Base-by-base conservation (phyloP, 2,113 vertebrate genomes). In the Neolamprologus caudopunctatus region DNA sequence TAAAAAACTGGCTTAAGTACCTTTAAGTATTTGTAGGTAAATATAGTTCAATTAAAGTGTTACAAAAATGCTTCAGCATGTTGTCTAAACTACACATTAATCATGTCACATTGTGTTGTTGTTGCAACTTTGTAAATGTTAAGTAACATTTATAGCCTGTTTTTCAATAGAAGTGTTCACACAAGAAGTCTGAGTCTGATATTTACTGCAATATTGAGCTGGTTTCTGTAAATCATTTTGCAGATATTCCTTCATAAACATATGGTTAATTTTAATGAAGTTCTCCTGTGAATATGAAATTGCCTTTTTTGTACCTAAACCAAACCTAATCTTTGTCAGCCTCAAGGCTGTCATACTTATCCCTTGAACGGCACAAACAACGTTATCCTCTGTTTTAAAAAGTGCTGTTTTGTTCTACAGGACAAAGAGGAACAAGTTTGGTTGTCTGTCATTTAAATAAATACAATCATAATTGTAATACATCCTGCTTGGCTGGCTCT, bases 401-500 rank as follows among this genome's bases (percentile, higher is more conserved):
- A 51, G 10, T 13, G 17, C 24, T 50, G 8, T 50, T 17, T 50
- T 78, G 10, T 78, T 78, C 26, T n/a, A 7, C 2, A 11, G 24
- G 16, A 78, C 71, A 50, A 50, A 45, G 21, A 68, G 13, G 6
- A 66, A 37, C 28, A 53, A 68, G 61, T 68, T 68, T 68, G 63
- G 33, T 45, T 28, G 40, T 73, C 28, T 73, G 42, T 14, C 40
- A 47, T 73, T 17, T 78, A 19, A 78, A 78, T 50, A 13, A 78
- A n/a, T 31, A 19, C 2, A 50, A 28, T 47, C 9, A 0, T 19
- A 50, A 31, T n/a, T 13, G 13, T 45, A 16, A 73, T 50, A 31
- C 42, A 31, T 50, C 26, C 45, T 19, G 71, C 0, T 78, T 50
- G 42, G 31, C 50, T 63, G 31, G 9, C 31, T 35, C 0, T 35